Conservation (phyloP, 1,140 invertebrate genomes). For the Lordiphosa mommai region DNA sequence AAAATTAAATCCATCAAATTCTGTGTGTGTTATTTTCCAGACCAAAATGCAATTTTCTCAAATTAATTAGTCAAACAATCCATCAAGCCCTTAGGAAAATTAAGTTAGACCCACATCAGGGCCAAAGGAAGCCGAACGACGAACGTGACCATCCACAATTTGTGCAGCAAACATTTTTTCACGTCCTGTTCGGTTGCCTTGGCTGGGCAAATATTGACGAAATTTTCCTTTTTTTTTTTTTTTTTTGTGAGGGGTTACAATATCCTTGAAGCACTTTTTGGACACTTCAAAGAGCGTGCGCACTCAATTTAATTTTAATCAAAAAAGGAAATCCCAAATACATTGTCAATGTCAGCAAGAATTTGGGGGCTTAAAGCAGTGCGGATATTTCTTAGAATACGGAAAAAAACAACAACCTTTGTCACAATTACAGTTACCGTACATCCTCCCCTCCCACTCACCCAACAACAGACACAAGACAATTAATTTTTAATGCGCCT, state of each 20-base stretch:
- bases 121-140: constrained; percentile 3
- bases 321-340: constrained; percentile 46
- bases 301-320: constrained; percentile 49
- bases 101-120: constrained; percentile 29
- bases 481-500: constrained; percentile 66
- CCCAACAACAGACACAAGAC: constrained; percentile 37
- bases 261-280: constrained; percentile 12
- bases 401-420: constrained; percentile 21
- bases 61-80: constrained; percentile 66
- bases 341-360: constrained; percentile 15
- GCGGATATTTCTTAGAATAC: constrained; percentile 16
- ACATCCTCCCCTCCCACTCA: constrained; percentile 1
- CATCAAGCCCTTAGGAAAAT: constrained; percentile 36
- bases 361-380: constrained; percentile 2
- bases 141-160: constrained; percentile 33
- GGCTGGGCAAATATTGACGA: constrained; percentile 33
- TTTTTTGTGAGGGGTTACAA: not conserved
- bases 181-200: constrained; percentile 7
- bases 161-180: constrained; percentile 1
- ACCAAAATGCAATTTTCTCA: constrained; percentile 44
- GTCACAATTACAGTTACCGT: not conserved
- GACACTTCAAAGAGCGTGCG: constrained; percentile 40
- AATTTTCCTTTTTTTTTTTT: not conserved
- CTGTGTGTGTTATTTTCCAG: no score
- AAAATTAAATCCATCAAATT: constrained; percentile 62